Evolutionary conservation across 1,140 invertebrate genomes (phyloP).

Genomic region (Trachymyrmex cornetzi): DNA sequence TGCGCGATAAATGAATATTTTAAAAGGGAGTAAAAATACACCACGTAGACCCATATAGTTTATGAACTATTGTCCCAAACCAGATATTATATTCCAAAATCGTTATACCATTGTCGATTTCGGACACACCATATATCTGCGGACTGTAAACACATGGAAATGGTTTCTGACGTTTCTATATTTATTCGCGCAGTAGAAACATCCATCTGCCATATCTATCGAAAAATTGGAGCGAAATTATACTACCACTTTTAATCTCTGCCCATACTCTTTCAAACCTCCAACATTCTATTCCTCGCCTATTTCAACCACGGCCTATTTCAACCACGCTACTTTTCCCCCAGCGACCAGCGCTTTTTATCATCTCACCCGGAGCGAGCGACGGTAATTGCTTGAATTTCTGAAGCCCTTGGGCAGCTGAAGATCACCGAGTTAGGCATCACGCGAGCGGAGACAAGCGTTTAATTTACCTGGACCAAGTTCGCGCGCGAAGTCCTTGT

Average conservation of each 20-base stretch:
- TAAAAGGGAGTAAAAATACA: neutral
- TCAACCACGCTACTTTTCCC: neutral
- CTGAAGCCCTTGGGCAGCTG: conserved; percentile 16
- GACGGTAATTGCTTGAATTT: conserved; percentile 58
- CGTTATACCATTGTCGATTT: neutral
- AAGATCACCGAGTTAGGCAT: conserved; percentile 49
- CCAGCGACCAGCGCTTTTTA: neutral
- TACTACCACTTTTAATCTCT: neutral
- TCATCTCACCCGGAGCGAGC: conserved; percentile 22
- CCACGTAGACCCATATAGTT: neutral
- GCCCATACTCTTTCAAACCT: neutral
- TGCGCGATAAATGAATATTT: conserved; percentile 26
- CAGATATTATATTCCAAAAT: conserved; percentile 19
- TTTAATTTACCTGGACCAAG: conserved; percentile 73
- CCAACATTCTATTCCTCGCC: neutral
- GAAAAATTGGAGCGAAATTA: conserved; percentile 39
- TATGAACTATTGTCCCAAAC: neutral
- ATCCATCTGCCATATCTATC: neutral
- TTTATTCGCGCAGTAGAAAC: conserved; percentile 11
- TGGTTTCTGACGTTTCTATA: neutral
- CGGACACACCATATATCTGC: neutral
- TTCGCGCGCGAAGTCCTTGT: conserved; percentile 60
- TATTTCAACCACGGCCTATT: neutral
- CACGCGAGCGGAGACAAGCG: conserved; percentile 59
- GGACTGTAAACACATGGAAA: neutral